Evolutionary conservation across 2,797 vertebrate genomes (phyloP).

Genomic region (Phrynocephalus vlangalii): DNA sequence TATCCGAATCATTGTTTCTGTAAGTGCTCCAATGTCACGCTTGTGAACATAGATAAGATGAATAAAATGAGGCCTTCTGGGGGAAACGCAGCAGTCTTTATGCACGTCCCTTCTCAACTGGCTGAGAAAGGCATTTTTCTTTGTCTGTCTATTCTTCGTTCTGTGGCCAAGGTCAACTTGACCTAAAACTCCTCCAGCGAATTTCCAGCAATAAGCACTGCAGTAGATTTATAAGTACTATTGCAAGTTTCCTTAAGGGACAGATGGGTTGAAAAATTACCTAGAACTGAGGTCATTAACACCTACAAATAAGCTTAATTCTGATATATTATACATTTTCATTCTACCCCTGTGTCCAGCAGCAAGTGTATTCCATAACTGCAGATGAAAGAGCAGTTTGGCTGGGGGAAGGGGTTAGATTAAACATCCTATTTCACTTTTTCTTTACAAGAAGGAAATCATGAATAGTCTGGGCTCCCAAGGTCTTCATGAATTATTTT

Average conservation of each 20-base stretch:
- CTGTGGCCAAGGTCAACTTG: too few species aligned
- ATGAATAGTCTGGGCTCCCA: slow-evolving; percentile 20
- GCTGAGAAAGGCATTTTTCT: too few species aligned
- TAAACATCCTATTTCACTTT: not conserved
- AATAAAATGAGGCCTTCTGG: too few species aligned
- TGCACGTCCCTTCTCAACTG: too few species aligned
- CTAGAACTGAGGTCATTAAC: too few species aligned
- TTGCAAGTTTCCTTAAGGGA: not conserved
- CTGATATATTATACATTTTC: not conserved
- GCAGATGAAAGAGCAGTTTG: not conserved
- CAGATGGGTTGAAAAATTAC: too few species aligned
- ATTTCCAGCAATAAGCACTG: not conserved
- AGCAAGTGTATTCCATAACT: not conserved
- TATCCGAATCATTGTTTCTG: too few species aligned
- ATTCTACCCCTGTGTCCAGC: not conserved
- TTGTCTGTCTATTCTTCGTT: too few species aligned
- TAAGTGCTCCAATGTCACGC: too few species aligned
- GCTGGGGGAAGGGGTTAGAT: not conserved
- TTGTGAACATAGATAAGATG: too few species aligned
- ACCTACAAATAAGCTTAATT: not conserved
- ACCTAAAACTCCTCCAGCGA: too few species aligned
- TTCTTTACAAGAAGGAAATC: not conserved
- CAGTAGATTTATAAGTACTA: not conserved
- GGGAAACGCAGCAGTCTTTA: too few species aligned
- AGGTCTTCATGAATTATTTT: slow-evolving; percentile 14